Conservation (phyloP, 2,797 vertebrate species). For the Tadarida brasiliensis region DNA sequence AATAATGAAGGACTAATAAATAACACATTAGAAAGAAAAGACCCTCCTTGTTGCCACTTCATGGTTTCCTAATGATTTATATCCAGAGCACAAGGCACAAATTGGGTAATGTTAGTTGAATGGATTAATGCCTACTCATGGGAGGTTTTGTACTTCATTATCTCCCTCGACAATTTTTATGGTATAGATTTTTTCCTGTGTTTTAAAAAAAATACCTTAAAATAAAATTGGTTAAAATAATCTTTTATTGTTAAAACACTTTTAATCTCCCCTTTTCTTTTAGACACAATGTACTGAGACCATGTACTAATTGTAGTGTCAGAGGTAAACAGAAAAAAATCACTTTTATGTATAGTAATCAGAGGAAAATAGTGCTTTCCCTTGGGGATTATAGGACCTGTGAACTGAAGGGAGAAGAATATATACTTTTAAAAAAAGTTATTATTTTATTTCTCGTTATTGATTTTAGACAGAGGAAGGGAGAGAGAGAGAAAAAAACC, state of each 20-base stretch:
- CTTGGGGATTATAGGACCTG: background rate
- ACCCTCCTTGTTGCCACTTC: constrained; percentile 35
- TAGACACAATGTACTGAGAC: background rate
- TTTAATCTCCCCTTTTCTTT: constrained; percentile 1
- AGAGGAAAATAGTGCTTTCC: constrained; percentile 1
- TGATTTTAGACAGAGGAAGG: no score
- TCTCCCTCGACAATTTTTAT: background rate
- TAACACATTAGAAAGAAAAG: constrained; percentile 74
- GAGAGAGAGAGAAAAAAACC: no score
- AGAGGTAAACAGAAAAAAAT: constrained; percentile 1
- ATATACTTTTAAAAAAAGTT: background rate
- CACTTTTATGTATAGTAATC: background rate
- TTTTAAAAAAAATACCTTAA: constrained; percentile 53
- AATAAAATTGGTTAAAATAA: background rate
- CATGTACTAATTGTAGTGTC: background rate
- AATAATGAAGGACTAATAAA: constrained; percentile 79
- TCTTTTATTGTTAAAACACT: constrained; percentile 4
- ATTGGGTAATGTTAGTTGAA: background rate
- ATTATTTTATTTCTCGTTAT: no score
- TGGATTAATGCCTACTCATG: background rate
- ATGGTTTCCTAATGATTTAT: background rate
- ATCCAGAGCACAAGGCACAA: background rate
- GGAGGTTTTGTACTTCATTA: background rate
- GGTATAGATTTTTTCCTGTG: background rate
- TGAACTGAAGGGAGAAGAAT: background rate